Conservation (phyloP, 2,797 vertebrate genomes). For the Enteromius afrohamiltoni region DNA sequence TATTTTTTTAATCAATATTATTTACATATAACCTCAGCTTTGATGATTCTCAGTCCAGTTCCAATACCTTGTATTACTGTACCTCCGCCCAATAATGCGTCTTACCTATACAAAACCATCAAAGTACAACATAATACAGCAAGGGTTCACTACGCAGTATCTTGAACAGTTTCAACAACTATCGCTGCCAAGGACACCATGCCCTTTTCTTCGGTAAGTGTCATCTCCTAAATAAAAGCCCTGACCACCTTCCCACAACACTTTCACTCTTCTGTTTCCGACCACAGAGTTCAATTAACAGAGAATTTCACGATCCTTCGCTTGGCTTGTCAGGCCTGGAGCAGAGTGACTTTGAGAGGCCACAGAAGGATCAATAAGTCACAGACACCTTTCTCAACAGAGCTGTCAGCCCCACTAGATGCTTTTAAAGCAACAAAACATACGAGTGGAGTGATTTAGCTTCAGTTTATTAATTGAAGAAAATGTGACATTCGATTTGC, state of each 20-base stretch:
- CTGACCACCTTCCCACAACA: slow-evolving; percentile 43
- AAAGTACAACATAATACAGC: neutral
- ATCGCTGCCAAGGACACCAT: neutral
- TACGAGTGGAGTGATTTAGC: neutral
- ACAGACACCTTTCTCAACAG: slow-evolving; percentile 61
- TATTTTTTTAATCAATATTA: neutral
- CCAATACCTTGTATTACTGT: neutral
- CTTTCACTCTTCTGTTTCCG: slow-evolving; percentile 54
- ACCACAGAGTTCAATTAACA: slow-evolving; percentile 70
- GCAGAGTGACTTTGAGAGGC: slow-evolving; percentile 64
- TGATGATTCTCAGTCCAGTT: neutral
- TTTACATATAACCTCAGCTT: neutral
- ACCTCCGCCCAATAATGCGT: neutral
- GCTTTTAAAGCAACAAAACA: slow-evolving; percentile 32
- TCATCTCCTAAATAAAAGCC: slow-evolving; percentile 41
- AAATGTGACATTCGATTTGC: neutral
- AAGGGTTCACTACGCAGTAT: neutral
- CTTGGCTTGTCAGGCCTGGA: slow-evolving; percentile 60
- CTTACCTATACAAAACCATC: neutral
- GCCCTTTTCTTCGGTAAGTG: slow-evolving; percentile 43
- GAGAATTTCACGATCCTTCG: slow-evolving; percentile 65
- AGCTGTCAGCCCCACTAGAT: slow-evolving; percentile 39
- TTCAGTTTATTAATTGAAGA: slow-evolving; percentile 2
- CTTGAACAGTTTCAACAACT: neutral
- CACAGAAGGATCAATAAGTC: slow-evolving; percentile 66